Evolutionary conservation across 2,888 invertebrate species (phyloP).

Genomic region (Pyrocoelia pectoralis): DNA sequence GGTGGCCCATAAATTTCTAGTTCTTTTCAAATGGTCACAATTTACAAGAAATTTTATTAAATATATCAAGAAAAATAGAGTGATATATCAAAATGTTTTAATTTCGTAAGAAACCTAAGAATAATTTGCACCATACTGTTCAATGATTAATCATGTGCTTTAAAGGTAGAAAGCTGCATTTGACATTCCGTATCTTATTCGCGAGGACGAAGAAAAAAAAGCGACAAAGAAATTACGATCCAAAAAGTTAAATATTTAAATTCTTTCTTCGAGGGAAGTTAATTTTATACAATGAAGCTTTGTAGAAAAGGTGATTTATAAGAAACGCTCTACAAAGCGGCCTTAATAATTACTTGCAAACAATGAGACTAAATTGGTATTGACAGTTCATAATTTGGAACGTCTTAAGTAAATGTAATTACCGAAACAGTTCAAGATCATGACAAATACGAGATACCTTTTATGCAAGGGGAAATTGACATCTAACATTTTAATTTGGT

Average conservation of each 20-base stretch:
- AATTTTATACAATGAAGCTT: slow-evolving; percentile 9
- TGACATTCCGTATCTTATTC: slow-evolving; percentile 36
- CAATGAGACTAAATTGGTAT: slow-evolving; percentile 18
- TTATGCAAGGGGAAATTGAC: no score
- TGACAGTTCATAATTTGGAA: neutral
- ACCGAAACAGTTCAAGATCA: neutral
- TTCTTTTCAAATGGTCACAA: slow-evolving; percentile 19
- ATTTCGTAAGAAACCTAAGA: slow-evolving; percentile 28
- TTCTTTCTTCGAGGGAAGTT: slow-evolving; percentile 5
- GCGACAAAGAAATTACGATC: slow-evolving; percentile 15
- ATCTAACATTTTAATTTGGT: no score
- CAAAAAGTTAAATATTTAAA: slow-evolving; percentile 20
- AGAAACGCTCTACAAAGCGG: neutral
- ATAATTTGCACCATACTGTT: slow-evolving; percentile 34
- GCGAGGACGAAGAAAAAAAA: slow-evolving; percentile 16
- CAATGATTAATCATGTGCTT: slow-evolving; percentile 34
- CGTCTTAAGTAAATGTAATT: neutral
- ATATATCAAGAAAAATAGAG: slow-evolving; percentile 32
- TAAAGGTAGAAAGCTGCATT: slow-evolving; percentile 30
- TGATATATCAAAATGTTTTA: slow-evolving; percentile 35
- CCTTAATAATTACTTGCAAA: slow-evolving; percentile 16
- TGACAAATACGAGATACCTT: no score
- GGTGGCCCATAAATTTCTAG: slow-evolving; percentile 12
- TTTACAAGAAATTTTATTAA: slow-evolving; percentile 32
- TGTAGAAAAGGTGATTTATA: slow-evolving; percentile 5